Evolutionary conservation across 1,140 invertebrate genomes (phyloP).

Genomic region (Carposina sasakii): DNA sequence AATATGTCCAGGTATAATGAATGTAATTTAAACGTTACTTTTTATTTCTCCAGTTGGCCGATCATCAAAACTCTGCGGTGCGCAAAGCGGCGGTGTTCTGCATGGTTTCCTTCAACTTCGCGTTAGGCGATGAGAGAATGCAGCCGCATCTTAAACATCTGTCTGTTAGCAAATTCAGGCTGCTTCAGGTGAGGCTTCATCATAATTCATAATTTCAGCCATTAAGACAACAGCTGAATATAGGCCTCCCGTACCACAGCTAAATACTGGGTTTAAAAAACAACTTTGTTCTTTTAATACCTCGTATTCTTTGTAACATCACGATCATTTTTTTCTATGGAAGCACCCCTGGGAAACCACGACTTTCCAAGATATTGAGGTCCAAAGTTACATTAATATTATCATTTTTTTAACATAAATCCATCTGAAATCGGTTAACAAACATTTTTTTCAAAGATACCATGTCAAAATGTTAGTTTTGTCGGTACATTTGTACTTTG

Average conservation of each 20-base stretch:
- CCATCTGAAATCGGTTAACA: no score
- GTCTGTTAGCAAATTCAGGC: conserved; percentile 85
- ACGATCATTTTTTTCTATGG: background rate
- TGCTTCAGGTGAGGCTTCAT: conserved; percentile 45
- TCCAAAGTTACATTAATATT: background rate
- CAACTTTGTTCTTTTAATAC: background rate
- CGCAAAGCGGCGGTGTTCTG: conserved; percentile 96
- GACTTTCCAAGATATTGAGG: background rate
- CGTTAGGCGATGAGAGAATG: conserved; percentile 87
- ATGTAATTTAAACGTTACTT: no score
- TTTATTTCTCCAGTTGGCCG: conserved; percentile 81
- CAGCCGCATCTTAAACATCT: conserved; percentile 84
- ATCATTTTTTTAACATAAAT: no score
- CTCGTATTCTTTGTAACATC: background rate
- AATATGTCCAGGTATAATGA: no score
- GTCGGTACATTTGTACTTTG: no score
- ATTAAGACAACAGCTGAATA: background rate
- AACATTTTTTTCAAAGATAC: no score
- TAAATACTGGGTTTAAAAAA: background rate
- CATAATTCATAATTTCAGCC: background rate
- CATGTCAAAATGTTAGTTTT: no score
- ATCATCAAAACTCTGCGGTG: conserved; percentile 91
- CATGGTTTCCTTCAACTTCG: conserved; percentile 92
- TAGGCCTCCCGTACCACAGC: background rate
- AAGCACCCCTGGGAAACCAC: background rate